Base-by-base conservation (phyloP, 1,140 invertebrate species). In the Saccostrea glomerata region DNA sequence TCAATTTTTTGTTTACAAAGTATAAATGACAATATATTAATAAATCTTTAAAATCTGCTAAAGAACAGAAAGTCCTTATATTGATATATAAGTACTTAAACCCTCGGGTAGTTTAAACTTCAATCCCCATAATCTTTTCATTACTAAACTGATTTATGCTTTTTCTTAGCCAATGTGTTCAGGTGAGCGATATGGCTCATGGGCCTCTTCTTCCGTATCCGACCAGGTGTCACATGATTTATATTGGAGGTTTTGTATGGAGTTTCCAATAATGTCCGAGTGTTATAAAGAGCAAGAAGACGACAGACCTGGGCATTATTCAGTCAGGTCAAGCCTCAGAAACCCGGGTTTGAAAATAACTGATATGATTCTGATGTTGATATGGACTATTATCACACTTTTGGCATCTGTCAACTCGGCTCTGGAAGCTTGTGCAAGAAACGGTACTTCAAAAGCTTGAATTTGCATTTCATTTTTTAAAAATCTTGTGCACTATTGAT, bases 191-290 rank as follows among this genome's bases (percentile, higher is more conserved):
- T 60, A 4, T 60, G 58, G 20, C 58, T 20, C 20, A 17, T 20
- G 13, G 58, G 20, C 58, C 3, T 60, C 58, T 60, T 13, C 58
- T 60, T 60, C 30, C 15, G 4, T n/a, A 17, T 63, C 30, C 25
- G 23, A 30, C 70, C 70, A 77, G 70, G 25, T 77, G 70, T 36
- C 25, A 77, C 25, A 25, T 77, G 70, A 25, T 77, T 77, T 77
- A 77, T 30, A 25, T 77, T 77, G 11, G 7, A 13, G 11, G 30
- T 25, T 30, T 12, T 25, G 25, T 25, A 36, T 36, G 5, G 13
- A 25, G 12, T 77, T 77, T 25, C 7, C 70, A 15, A n/a, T 77
- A 30, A 15, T 77, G 15, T 9, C 17, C 17, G 2, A 20, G 17
- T 17, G 58, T 63, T 63, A 63, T 63, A 63, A 63, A 63, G 58